Evolutionary conservation across 2,888 invertebrate genomes (phyloP).

Genomic region (Coelogynopora nodosa): DNA sequence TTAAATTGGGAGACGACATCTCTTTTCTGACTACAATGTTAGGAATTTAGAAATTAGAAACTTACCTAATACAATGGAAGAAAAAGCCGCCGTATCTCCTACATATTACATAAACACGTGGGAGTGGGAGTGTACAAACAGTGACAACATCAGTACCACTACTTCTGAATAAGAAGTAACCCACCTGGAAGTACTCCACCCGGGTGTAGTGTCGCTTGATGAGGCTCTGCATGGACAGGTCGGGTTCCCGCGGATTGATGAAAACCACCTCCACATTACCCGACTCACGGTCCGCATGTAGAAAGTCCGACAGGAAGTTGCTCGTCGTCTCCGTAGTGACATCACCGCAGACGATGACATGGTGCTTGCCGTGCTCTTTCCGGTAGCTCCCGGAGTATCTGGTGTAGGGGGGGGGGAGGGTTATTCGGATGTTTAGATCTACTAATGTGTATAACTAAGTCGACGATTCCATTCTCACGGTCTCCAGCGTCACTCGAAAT

Average conservation of each 20-base stretch:
- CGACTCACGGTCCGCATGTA: conserved; percentile 96
- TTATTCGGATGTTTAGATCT: no score
- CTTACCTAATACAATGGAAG: no score
- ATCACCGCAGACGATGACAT: conserved; percentile 98
- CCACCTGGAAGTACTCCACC: conserved; percentile 64
- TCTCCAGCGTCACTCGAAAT: no score
- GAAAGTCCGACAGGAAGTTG: conserved; percentile 98
- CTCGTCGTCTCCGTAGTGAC: conserved; percentile 98
- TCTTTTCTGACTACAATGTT: no score
- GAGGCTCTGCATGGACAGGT: conserved; percentile 97
- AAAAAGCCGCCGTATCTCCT: no score
- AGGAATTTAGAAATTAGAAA: no score
- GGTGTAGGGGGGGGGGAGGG: conserved; percentile 60
- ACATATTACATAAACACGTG: no score
- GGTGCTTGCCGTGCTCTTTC: conserved; percentile 99
- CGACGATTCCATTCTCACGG: no score
- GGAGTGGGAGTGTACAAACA: no score
- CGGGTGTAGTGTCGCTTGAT: conserved; percentile 99
- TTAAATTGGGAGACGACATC: no score
- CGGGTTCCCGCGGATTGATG: conserved; percentile 98
- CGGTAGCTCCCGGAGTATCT: conserved; percentile 98
- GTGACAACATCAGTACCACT: no score
- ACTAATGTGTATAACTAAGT: no score
- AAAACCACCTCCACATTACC: conserved; percentile 97
- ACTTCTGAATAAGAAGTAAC: conserved; percentile 16